Evolutionary conservation across 2,888 invertebrate genomes (phyloP), one percentile per base, ranked within the genome.

Genomic region (Tricholauxania praeusta): DNA sequence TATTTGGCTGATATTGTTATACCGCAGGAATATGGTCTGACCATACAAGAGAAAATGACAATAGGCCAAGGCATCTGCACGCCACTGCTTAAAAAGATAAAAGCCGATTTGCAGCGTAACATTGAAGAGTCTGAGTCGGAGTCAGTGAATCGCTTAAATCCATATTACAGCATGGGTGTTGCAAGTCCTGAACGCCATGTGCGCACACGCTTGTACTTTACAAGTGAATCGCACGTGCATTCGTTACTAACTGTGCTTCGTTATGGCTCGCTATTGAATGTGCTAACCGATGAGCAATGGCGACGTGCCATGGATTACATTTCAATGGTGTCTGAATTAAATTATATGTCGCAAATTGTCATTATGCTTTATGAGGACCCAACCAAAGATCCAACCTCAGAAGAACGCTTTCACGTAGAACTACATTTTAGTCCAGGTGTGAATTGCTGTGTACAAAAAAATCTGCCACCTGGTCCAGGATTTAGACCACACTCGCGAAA

Each of bases 291-390:
- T 86, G 97, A 98, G 86, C 99, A 99, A 85, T 99, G 99, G 99
- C 92, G 95, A 15, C 91, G 98, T 74, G 99, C 99, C 0, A 97
- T 99, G 97, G 97, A 99, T 84, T 99, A 99, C 86, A 94, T 99
- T 32, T 96, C 96, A 22, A 96, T 96, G 91, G 98, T 99, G 8
- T 96, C 98, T 0, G 99, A 99, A 87, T 91, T 99, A 48, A 99
- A 99, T 89, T 99, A 99, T 88, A 97, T 99, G 96, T 98, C 98
- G 6, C 99, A 99, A 88, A 96, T 99, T 74, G 98, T 98, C 1
- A 96, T 99, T 39, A 97, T 99, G 97, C 89, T 98, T 1, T 99
- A 99, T 85, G 99, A 99, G 89, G 99, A 99, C 88, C 98, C 97
- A 8, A 98, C 96, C 0, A 98, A 98, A 88, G 97, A 96, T 88